Percentiles rank a stretch among this genome's conserved stretches.
phyloP scores from a whole-genome alignment of 2,888 invertebrate species.

The Amorpha juglandis region DNA sequence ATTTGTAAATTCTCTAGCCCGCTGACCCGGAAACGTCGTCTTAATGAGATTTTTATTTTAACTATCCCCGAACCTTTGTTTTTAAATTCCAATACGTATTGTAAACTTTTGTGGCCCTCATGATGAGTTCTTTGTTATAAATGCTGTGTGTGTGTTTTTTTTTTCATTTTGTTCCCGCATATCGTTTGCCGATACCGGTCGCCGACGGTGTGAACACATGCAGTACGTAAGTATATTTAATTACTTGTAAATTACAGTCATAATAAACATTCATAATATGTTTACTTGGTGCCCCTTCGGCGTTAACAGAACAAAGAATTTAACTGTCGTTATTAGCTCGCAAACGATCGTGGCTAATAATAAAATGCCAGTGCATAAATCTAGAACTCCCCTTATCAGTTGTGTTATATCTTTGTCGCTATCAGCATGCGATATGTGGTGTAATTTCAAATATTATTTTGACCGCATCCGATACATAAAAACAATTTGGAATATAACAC shows the following conservation, averaged over 20 bases:
- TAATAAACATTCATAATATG: constrained; percentile 41
- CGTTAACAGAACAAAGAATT: constrained; percentile 44
- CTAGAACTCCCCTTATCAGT: constrained; percentile 33
- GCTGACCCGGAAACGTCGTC: constrained; percentile 75
- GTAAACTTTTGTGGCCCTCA: constrained; percentile 30
- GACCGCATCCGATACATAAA: constrained; percentile 11
- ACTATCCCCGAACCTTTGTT: constrained; percentile 55
- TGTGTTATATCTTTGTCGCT: constrained; percentile 28
- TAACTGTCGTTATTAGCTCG: constrained; percentile 48
- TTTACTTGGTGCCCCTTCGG: constrained; percentile 39
- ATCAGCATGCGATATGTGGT: constrained; percentile 15
- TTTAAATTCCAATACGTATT: constrained; percentile 44
- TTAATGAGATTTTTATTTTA: constrained; percentile 70
- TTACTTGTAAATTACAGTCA: constrained; percentile 45
- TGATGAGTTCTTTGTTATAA: constrained; percentile 32
- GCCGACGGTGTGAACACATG: constrained; percentile 47
- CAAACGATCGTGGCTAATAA: constrained; percentile 44
- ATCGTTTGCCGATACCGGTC: constrained; percentile 44
- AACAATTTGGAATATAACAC: constrained; percentile 18
- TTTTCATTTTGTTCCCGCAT: constrained; percentile 57
- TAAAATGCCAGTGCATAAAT: constrained; percentile 49
- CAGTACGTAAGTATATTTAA: constrained; percentile 73
- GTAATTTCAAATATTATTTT: constrained; percentile 15
- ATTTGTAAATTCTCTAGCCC: constrained; percentile 77
- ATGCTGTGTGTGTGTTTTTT: constrained; percentile 36